Percentiles rank a stretch among this genome's conserved stretches.
phyloP scores from a whole-genome alignment of 2,797 vertebrate species.

The Xiphorhynchus erythropygius region DNA sequence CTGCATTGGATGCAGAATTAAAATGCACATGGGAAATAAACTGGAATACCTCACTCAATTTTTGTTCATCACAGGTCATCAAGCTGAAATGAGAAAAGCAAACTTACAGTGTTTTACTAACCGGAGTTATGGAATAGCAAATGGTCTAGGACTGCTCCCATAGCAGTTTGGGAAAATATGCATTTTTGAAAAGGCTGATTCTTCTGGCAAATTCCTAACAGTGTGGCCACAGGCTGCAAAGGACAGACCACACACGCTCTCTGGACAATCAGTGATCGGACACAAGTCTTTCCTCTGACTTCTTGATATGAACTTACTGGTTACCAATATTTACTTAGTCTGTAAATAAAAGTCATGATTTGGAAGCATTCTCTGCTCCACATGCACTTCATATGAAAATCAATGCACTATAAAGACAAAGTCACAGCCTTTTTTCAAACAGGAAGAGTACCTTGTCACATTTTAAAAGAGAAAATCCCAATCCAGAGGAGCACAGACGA shows the following conservation, averaged over 20 bases:
- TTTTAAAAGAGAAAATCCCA: not conserved
- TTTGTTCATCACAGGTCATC: constrained; percentile 41
- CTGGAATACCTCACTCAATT: not conserved
- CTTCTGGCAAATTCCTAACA: not conserved
- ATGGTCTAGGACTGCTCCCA: constrained; percentile 2
- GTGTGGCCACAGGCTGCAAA: not conserved
- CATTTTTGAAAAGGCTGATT: not conserved
- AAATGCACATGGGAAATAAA: constrained; percentile 49
- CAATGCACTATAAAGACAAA: not conserved
- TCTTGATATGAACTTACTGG: not conserved
- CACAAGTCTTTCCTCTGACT: not conserved
- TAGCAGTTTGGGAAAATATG: not conserved
- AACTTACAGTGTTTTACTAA: constrained; percentile 29
- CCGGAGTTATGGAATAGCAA: constrained; percentile 21
- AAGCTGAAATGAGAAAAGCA: constrained; percentile 56
- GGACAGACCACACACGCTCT: constrained; percentile 16
- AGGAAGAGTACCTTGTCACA: not conserved
- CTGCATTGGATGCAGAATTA: constrained; percentile 32
- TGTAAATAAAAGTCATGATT: not conserved
- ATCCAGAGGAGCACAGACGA: not conserved
- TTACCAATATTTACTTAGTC: not conserved
- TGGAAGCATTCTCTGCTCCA: not conserved
- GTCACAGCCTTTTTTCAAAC: not conserved
- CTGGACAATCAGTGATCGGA: not conserved
- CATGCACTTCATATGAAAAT: not conserved